Conservation (phyloP, 2,113 vertebrate species). For the Phasianus colchicus region DNA sequence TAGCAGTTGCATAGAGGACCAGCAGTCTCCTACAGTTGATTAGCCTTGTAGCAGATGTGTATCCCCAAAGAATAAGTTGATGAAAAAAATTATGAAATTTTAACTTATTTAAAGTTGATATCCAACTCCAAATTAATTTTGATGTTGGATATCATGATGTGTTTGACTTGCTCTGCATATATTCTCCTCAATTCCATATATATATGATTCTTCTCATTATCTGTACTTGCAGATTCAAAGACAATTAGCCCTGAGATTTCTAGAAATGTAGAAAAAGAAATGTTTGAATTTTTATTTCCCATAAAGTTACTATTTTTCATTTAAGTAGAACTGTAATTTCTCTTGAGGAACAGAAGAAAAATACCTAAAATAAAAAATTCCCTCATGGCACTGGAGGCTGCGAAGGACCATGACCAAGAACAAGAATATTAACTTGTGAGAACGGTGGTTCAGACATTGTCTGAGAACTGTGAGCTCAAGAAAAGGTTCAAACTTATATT, state of each 20-base stretch:
- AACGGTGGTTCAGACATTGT: neutral
- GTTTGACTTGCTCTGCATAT: constrained; percentile 35
- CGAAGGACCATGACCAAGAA: neutral
- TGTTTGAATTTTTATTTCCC: constrained; percentile 45
- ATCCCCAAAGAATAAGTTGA: constrained; percentile 35
- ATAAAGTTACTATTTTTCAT: constrained; percentile 39
- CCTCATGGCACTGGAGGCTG: neutral
- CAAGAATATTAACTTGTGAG: neutral
- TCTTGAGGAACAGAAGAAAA: constrained; percentile 40
- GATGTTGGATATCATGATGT: constrained; percentile 30
- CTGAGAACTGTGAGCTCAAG: neutral
- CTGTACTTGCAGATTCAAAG: constrained; percentile 72
- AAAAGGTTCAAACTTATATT: neutral
- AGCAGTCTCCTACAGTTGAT: constrained; percentile 52
- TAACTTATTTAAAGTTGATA: constrained; percentile 61
- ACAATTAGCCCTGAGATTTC: constrained; percentile 72
- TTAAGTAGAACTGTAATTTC: constrained; percentile 58
- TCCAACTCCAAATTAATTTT: constrained; percentile 42
- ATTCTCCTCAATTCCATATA: constrained; percentile 43
- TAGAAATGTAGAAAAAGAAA: constrained; percentile 64
- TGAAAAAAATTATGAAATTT: constrained; percentile 46
- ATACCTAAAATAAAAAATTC: neutral
- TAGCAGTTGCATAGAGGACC: constrained; percentile 27
- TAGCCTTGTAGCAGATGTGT: constrained; percentile 26
- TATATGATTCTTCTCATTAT: constrained; percentile 63